phyloP scores from a whole-genome alignment of 2,113 vertebrate genomes.

The Crocuta crocuta region DNA sequence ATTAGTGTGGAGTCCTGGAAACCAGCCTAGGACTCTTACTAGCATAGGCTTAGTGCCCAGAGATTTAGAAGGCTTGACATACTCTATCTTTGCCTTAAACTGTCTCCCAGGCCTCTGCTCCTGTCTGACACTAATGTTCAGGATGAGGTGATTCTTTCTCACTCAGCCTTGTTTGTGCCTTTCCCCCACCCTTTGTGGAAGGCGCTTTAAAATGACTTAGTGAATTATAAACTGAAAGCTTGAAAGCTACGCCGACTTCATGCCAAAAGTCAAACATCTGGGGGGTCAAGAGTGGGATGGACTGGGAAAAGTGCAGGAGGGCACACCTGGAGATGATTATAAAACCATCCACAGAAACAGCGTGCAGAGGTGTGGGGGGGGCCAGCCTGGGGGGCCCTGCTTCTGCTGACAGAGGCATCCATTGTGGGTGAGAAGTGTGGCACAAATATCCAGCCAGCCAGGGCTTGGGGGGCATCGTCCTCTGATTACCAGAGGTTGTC shows the following conservation, averaged over 20 bases:
- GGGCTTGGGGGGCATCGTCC: background rate
- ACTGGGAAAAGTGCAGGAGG: background rate
- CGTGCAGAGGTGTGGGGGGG: fast-evolving
- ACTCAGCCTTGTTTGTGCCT: background rate
- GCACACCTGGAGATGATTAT: background rate
- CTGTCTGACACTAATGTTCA: fast-evolving
- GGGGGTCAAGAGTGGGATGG: background rate
- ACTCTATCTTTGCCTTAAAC: background rate
- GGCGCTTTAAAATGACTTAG: background rate
- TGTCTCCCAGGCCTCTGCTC: background rate
- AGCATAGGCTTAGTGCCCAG: fast-evolving
- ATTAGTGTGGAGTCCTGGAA: background rate
- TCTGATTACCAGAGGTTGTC: background rate
- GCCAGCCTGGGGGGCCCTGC: fast-evolving
- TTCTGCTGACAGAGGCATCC: background rate
- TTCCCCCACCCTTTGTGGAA: background rate
- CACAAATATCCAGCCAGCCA: fast-evolving
- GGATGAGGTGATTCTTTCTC: background rate
- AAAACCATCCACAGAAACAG: background rate
- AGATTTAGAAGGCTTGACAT: fast-evolving
- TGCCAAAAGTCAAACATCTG: background rate
- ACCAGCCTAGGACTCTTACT: background rate
- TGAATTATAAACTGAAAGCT: background rate
- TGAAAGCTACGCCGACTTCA: background rate
- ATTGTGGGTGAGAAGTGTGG: fast-evolving